Base-by-base conservation (phyloP, 2,888 invertebrate genomes). In the Caenorhabditis sp. region DNA sequence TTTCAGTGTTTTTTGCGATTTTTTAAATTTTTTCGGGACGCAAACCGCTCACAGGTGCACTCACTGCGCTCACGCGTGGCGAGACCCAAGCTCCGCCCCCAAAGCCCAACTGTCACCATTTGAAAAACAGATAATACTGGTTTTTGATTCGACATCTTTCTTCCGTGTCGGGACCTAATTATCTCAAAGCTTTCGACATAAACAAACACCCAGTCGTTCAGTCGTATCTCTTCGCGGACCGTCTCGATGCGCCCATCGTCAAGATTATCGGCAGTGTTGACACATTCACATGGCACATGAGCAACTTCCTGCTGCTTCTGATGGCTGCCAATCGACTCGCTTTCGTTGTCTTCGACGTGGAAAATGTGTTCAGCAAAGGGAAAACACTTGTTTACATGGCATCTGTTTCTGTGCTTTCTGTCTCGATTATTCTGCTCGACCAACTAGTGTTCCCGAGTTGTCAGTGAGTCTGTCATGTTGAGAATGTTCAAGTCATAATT, bases 241-340 rank as follows among this genome's bases (percentile, higher is more conserved):
- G 64, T n/a, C 35, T 44, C 9, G 35, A 64, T 8, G 13, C 47
- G 9, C 22, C 28, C 4, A 24, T 40, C 11, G 56, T 62, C 0
- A 32, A 64, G 50, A 6, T 64, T 1, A 56, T 72, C 28, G 20
- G 50, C 0, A 64, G 50, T 50, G 24, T 56, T 18, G 56, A 40
- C 44, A 35, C 18, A n/a, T 72, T 72, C 40, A 62, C 56, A 11
- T 72, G 72, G 72, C 44, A 72, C 64, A 72, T 64, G 37, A 53
- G 44, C n/a, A 20, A 35, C 0, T 64, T 64, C 18, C n/a, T 72
- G 0, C 55, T 56, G 56, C 13, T 72, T 15, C 22, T 72, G 22
- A 72, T 72, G 72, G 64, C 11, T 0, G 0, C 20, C 24, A 72
- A 72, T 9, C 64, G 72, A 2, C 0, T 72, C 1, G 3, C 13